A percentile compares a stretch with the other conserved stretches of the same genome.
phyloP scores from a whole-genome alignment of 2,888 invertebrate genomes.

The Troides oblongomaculatus region DNA sequence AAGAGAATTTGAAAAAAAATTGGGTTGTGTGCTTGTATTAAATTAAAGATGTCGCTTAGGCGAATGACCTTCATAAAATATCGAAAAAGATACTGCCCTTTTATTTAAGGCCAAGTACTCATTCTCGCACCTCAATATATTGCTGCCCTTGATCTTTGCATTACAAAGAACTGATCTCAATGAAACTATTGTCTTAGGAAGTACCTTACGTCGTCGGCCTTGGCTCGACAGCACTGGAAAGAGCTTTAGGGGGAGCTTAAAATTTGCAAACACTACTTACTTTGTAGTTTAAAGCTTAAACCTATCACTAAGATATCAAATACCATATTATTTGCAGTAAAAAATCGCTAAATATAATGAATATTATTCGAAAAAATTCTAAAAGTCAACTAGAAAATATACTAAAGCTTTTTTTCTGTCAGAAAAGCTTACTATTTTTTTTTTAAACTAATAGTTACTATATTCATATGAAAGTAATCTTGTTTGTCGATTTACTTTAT shows the following conservation, averaged over 20 bases:
- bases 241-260: constrained; percentile 32
- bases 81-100: constrained; percentile 14
- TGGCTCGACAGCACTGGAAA: constrained; percentile 36
- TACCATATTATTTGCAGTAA: not conserved
- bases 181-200: constrained; percentile 53
- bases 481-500: constrained; percentile 1
- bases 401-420: too few species aligned
- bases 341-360: too few species aligned
- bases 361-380: too few species aligned
- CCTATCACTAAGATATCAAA: not conserved
- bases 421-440: not conserved
- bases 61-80: constrained; percentile 1
- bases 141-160: constrained; percentile 43
- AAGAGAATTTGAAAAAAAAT: too few species aligned
- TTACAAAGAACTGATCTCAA: constrained; percentile 51
- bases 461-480: not conserved
- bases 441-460: not conserved
- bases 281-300: not conserved
- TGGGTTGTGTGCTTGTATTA: not conserved
- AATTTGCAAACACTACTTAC: constrained; percentile 24
- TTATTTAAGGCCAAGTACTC: constrained; percentile 23
- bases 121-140: constrained; percentile 27
- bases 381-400: too few species aligned
- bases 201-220: constrained; percentile 47
- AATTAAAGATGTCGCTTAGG: not conserved